These are phyloP conservation scores for Gibbula magus DNA, from an alignment of 2,888 invertebrate genomes.

Conservation along the genomic window DNA sequence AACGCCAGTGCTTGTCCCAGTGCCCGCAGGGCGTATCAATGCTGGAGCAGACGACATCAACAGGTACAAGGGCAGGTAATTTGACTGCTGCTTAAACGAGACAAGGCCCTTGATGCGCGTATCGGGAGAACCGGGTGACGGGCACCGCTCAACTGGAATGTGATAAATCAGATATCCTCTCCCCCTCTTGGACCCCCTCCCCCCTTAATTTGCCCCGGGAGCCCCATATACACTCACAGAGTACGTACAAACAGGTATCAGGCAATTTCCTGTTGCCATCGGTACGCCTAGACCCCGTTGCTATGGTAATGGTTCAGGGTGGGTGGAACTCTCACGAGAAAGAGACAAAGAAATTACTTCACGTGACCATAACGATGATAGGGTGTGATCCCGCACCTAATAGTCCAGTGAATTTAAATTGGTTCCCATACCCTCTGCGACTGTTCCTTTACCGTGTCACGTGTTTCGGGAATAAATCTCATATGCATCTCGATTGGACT, in stretches of 20 bases:
- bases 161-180: slow-evolving; percentile 6
- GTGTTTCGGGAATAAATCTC: too few relatives aligned
- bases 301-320: slow-evolving; percentile 11
- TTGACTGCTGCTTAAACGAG: neutral
- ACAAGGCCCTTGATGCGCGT: neutral
- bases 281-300: neutral
- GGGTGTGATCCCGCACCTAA: neutral
- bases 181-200: neutral
- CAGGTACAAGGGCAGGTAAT: neutral
- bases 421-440: too few relatives aligned
- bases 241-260: slow-evolving; percentile 2
- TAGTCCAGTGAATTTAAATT: too few relatives aligned
- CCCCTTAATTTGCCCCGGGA: neutral
- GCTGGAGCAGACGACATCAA: neutral
- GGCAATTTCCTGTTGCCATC: slow-evolving; percentile 5
- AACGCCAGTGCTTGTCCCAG: neutral
- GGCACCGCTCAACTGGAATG: slow-evolving; percentile 5
- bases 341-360: neutral
- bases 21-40: slow-evolving; percentile 5
- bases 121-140: neutral
- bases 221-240: neutral
- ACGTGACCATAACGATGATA: neutral
- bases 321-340: neutral
- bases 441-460: too few relatives aligned
- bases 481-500: too few relatives aligned